phyloP scores from a whole-genome alignment of 2,113 vertebrate genomes.

The Girardinichthys multiradiatus region DNA sequence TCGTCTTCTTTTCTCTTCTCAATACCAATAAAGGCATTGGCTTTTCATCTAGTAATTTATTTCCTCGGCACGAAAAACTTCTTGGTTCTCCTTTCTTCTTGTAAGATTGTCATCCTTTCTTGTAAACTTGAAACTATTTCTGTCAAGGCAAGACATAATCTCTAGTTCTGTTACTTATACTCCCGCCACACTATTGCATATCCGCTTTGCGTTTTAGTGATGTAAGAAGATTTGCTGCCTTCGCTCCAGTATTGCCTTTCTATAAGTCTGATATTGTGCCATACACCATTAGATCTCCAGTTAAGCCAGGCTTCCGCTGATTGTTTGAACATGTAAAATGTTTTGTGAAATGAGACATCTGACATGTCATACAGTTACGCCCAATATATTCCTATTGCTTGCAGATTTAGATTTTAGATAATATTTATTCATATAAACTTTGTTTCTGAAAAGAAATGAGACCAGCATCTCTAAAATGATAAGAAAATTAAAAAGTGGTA shows the following conservation, averaged over 20 bases:
- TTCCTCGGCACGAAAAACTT: background rate
- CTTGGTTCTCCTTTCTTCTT: background rate
- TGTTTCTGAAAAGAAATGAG: background rate
- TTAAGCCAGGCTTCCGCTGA: background rate
- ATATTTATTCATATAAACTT: background rate
- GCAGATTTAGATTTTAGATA: background rate
- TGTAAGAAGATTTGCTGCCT: background rate
- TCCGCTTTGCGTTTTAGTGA: background rate
- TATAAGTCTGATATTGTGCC: too few species aligned
- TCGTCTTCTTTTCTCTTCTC: too few species aligned
- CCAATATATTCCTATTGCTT: too few species aligned
- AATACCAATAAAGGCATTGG: background rate
- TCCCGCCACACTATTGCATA: background rate
- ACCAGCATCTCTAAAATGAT: background rate
- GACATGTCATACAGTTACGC: too few species aligned
- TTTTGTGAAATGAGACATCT: too few species aligned
- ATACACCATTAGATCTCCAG: too few species aligned
- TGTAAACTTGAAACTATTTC: background rate
- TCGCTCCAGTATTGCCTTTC: background rate
- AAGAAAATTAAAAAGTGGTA: background rate
- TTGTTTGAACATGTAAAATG: too few species aligned
- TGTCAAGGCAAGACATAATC: background rate
- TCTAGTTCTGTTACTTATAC: background rate
- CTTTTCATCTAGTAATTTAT: background rate
- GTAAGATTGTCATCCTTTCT: background rate